Base-by-base conservation (phyloP, 2,797 vertebrate species). In the Mormyrops boulengeri region DNA sequence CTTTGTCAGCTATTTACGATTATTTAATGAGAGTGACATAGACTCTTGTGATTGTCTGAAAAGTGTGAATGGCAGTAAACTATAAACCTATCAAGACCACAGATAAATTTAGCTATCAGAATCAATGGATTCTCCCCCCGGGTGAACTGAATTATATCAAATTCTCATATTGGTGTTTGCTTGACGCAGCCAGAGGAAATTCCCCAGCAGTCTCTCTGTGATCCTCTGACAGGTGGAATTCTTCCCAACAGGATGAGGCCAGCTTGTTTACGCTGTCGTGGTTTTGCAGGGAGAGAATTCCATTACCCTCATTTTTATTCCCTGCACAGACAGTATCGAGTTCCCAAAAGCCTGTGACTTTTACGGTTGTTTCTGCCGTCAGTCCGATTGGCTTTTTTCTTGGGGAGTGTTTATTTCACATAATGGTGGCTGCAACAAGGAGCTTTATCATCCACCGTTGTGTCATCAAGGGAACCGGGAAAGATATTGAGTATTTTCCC, bases 341-440 rank as follows among this genome's bases (percentile, higher is more conserved):
- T 94, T 92, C 91, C 89, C 85, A 91, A 0, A 30, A 90, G 92
- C 92, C 73, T 22, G 87, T 30, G 69, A 90, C 77, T 92, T 93
- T 92, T 93, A 92, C 91, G 89, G 91, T 90, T 85, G 57, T 53
- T 50, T 84, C 85, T 91, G 85, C 88, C 44, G 90, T 77, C 66
- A 77, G 91, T 90, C 34, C 77, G 89, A 93, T 93, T 93, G 90
- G 14, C 19, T 44, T 91, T 94, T 94, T 91, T 89, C 80, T 73
- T 90, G 89, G 89, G 82, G 60, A 89, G 85, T 88, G 90, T 90
- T 93, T 94, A 94, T 93, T 94, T 91, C 88, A 87, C 91, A 88
- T 90, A 91, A 91, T 89, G 93, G 93, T 90, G 88, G 50, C 53
- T 57, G 52, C 50, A 2, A 89, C 91, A 89, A 57, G 66, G 85